Evolutionary conservation across 2,797 vertebrate genomes (phyloP).

Genomic region (Tapirus indicus): DNA sequence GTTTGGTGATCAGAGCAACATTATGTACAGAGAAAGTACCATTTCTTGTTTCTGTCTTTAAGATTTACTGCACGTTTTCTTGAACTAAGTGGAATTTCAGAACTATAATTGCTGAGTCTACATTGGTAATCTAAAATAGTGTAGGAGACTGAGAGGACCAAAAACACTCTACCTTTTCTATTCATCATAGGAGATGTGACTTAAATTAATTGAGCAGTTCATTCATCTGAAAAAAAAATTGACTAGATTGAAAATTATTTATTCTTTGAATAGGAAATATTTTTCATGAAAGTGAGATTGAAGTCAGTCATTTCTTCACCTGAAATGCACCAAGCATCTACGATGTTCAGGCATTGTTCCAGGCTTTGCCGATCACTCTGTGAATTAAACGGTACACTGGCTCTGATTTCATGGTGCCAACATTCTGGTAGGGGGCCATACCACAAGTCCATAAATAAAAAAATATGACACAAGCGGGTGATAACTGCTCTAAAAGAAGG

Average conservation of each 20-base stretch:
- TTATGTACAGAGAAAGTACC: not conserved
- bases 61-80: not conserved
- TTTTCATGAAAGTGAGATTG: not conserved
- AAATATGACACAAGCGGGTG: not conserved
- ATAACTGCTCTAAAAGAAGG: not conserved
- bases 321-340: not conserved
- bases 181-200: not conserved
- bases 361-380: not conserved
- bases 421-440: not conserved
- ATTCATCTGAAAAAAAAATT: not conserved
- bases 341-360: not conserved
- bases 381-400: not conserved
- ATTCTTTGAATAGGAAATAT: not conserved
- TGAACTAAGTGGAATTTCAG: not conserved
- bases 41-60: conserved; percentile 21
- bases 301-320: not conserved
- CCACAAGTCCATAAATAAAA: not conserved
- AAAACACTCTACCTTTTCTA: not conserved
- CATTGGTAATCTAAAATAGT: not conserved
- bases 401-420: not conserved
- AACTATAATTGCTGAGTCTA: not conserved
- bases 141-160: not conserved
- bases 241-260: not conserved
- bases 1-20: not conserved
- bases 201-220: not conserved